Conservation (phyloP, 2,113 vertebrate genomes). For the Chroicocephalus ridibundus region DNA sequence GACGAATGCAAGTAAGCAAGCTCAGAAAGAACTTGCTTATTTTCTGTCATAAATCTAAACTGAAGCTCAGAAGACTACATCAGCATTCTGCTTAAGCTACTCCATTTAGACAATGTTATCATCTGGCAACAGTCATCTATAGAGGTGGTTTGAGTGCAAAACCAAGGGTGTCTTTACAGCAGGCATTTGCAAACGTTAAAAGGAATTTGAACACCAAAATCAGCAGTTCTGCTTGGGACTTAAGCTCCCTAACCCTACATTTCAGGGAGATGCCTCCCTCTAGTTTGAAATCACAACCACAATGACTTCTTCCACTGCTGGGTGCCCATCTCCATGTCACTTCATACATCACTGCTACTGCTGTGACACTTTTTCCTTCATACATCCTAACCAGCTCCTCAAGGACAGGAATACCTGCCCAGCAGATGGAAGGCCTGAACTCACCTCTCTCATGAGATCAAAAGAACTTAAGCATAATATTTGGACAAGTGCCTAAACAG, state of each 20-base stretch:
- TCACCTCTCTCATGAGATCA: not conserved
- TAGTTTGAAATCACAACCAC: not conserved
- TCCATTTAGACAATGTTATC: not conserved
- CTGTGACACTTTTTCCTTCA: not conserved
- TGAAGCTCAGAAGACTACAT: not conserved
- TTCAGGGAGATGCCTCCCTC: not conserved
- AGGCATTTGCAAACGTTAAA: not conserved
- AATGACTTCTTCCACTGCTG: not conserved
- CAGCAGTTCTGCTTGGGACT: not conserved
- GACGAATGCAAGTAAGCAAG: not conserved
- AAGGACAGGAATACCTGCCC: not conserved
- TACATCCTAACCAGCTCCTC: not conserved
- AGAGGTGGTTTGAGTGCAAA: not conserved
- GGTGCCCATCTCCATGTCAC: not conserved
- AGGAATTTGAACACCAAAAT: not conserved
- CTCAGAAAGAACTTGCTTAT: not conserved
- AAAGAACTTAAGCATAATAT: not conserved
- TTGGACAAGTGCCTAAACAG: not conserved
- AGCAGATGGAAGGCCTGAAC: not conserved
- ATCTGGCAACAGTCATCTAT: not conserved
- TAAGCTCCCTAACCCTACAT: not conserved
- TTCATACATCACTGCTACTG: not conserved
- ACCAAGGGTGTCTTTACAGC: not conserved
- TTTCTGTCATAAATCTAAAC: constrained; percentile 4
- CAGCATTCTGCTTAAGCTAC: not conserved